Base-by-base conservation (phyloP, 2,888 invertebrate species). In the Apodemia hepburni region DNA sequence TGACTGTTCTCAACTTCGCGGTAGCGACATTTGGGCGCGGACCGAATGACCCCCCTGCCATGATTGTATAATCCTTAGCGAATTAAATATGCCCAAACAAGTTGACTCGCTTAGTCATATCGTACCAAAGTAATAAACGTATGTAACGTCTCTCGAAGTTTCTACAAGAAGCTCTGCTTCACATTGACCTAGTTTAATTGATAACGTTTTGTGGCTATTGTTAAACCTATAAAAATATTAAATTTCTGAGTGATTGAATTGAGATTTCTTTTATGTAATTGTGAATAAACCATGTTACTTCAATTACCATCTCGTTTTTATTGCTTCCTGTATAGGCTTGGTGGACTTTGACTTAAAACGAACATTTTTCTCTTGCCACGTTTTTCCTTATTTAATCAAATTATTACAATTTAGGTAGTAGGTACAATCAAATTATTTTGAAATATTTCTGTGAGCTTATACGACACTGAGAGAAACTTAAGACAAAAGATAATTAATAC, bases 1-100 rank as follows among this genome's bases (percentile, higher is more conserved):
- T 92, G 91, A 92, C 90, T 91, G 88, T 90, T 90, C 91, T 89
- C 88, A 84, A 87, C 85, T 85, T 86, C 85, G 86, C 87, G 87
- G 81, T 82, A 84, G 81, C 84, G 84, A 88, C 88, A 87, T 90
- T 91, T 84, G 87, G 90, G 87, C 80, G 87, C 84, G 84, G 85
- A 84, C 85, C 76, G 80, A 84, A 82, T 88, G 88, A 89, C 87
- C 88, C 85, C 71, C 81, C 79, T 54, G 51, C 51, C 81, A 82
- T 81, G 81, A 83, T 86, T 86, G 81, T 82, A 76, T 75, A 78
- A 78, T 73, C 75, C 74, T 42, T 54, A 60, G 47, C 69, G 42
- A 54, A 54, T 54, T 54, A 54, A 54, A 54, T 22, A 54, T 54
- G 27, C 22, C 27, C 54, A 54, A 54, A 54, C 54, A 22, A 27